Evolutionary conservation across 1,140 invertebrate genomes (phyloP).

Genomic region (Temnothorax longispinosus): DNA sequence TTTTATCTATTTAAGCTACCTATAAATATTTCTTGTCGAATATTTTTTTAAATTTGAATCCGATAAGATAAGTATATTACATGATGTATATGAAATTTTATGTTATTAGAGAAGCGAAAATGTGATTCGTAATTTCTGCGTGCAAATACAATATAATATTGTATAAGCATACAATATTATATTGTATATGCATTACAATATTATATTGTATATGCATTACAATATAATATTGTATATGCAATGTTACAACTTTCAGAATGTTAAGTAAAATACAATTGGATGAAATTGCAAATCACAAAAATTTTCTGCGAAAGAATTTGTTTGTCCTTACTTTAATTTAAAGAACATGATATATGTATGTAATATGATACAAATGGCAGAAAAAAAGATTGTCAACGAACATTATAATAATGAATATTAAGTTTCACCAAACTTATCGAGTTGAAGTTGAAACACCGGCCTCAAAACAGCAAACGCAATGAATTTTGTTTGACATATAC

Average conservation of each 20-base stretch:
- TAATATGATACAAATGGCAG: constrained; percentile 13
- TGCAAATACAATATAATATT: constrained; percentile 11
- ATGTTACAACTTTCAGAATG: constrained; percentile 25
- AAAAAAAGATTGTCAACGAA: constrained; percentile 64
- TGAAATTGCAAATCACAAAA: neutral
- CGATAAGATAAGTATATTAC: neutral
- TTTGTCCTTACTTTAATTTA: constrained; percentile 35
- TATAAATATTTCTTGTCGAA: neutral
- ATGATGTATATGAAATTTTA: constrained; percentile 17
- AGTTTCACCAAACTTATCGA: constrained; percentile 64
- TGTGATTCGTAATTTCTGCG: constrained; percentile 36
- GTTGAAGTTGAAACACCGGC: constrained; percentile 63
- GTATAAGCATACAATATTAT: neutral
- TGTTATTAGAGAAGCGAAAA: constrained; percentile 41
- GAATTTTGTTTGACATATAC: constrained; percentile 51
- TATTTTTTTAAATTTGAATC: neutral
- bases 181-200: constrained; percentile 15
- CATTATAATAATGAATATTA: constrained; percentile 67
- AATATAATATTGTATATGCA: constrained; percentile 14
- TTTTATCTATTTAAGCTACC: neutral
- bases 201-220: neutral
- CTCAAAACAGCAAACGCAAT: constrained; percentile 63
- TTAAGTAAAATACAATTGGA: constrained; percentile 19
- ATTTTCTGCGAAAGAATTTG: constrained; percentile 19
- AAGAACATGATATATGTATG: neutral